phyloP scores from a whole-genome alignment of 1,140 invertebrate genomes.

The Samia ricini region DNA sequence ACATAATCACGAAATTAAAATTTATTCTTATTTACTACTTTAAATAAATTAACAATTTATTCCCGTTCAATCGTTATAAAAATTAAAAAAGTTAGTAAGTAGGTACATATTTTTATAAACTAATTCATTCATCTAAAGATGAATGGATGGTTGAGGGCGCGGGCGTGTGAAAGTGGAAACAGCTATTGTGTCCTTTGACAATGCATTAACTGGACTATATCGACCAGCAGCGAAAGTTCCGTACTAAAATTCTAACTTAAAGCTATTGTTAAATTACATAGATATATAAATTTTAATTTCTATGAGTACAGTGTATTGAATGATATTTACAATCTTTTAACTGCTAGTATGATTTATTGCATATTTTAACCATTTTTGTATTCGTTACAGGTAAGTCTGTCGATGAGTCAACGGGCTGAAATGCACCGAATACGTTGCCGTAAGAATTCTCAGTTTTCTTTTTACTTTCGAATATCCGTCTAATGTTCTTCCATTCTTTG shows the following conservation, averaged over 20 bases:
- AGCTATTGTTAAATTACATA: not conserved
- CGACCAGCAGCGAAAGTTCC: constrained; percentile 42
- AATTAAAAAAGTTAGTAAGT: too few species aligned
- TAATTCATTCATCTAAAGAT: not conserved
- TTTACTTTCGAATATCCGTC: constrained; percentile 1
- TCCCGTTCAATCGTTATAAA: too few species aligned
- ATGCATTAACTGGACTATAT: constrained; percentile 40
- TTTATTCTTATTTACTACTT: too few species aligned
- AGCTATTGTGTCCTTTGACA: constrained; percentile 55
- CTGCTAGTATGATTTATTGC: not conserved
- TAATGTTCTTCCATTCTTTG: not conserved
- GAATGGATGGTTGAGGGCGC: constrained; percentile 12
- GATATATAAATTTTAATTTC: not conserved
- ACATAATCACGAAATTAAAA: too few species aligned
- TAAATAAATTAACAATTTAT: too few species aligned
- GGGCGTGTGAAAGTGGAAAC: constrained; percentile 49
- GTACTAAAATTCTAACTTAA: not conserved
- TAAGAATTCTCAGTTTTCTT: constrained; percentile 1
- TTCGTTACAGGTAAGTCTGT: constrained; percentile 36
- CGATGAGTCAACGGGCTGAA: constrained; percentile 12
- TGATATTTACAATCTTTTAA: not conserved
- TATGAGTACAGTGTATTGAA: not conserved
- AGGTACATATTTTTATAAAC: not conserved
- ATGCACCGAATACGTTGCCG: constrained; percentile 10
- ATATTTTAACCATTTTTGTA: not conserved